Percentiles rank a stretch among this genome's conserved stretches.
These are phyloP conservation scores for Plagiodera versicolora DNA, from an alignment of 2,888 invertebrate genomes.

Conservation along the genomic window DNA sequence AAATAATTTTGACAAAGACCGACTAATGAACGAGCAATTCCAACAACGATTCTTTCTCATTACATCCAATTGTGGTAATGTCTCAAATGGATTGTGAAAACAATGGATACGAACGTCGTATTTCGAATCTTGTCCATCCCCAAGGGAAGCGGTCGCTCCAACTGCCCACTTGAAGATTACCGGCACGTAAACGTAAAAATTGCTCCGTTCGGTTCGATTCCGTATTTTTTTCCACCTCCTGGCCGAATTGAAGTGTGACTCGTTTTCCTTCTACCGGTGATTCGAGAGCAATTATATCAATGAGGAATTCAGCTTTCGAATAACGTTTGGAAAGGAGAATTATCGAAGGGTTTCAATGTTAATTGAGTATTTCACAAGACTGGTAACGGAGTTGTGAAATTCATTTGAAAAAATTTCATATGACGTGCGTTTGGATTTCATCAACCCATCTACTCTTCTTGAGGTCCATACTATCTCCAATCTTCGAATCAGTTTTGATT, in stretches of 20 bases:
- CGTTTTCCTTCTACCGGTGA: constrained; percentile 41
- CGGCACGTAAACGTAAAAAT: constrained; percentile 45
- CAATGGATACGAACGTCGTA: constrained; percentile 22
- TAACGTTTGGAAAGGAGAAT: constrained; percentile 5
- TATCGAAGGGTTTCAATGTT: too few species aligned
- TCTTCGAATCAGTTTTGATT: too few species aligned
- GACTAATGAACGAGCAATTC: not conserved
- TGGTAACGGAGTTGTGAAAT: too few species aligned
- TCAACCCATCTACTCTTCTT: too few species aligned
- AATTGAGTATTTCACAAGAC: too few species aligned
- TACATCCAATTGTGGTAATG: constrained; percentile 5
- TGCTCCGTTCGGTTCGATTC: constrained; percentile 44
- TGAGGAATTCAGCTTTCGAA: constrained; percentile 16
- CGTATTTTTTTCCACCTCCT: constrained; percentile 37
- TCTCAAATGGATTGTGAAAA: constrained; percentile 20
- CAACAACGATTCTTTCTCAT: not conserved
- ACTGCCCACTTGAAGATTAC: constrained; percentile 37
- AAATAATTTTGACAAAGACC: not conserved
- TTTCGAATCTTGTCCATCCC: constrained; percentile 32
- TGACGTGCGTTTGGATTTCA: too few species aligned
- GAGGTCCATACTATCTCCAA: too few species aligned
- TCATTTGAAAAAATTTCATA: too few species aligned
- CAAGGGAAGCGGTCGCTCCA: constrained; percentile 34
- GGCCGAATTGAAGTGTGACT: constrained; percentile 39
- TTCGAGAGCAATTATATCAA: constrained; percentile 40